A percentile compares a stretch with the other conserved stretches of the same genome.
Conservation (phyloP, 2,113 vertebrate genomes). For the Poeciliopsis occidentalis region DNA sequence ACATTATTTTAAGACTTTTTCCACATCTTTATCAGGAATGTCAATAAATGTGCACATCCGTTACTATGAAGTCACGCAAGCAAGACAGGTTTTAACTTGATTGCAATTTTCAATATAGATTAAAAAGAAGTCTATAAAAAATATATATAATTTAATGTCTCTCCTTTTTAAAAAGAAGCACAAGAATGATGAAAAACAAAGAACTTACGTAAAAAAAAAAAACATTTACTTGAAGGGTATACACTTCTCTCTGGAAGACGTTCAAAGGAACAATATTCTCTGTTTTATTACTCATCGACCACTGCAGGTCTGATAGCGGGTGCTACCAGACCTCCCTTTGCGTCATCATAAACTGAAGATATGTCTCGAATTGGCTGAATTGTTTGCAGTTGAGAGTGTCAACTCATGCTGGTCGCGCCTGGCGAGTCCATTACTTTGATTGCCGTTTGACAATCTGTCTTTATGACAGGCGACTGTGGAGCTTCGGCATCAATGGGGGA, state of each 20-base stretch:
- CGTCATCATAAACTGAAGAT: constrained; percentile 64
- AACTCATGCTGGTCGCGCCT: constrained; percentile 49
- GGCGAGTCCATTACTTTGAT: constrained; percentile 76
- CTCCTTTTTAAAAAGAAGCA: neutral
- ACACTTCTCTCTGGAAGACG: constrained; percentile 14
- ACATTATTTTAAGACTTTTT: neutral
- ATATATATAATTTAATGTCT: neutral
- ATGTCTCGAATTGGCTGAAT: constrained; percentile 41
- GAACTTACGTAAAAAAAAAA: constrained; percentile 10
- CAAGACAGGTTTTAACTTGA: constrained; percentile 3
- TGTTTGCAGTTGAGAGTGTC: constrained; percentile 61
- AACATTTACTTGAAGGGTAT: constrained; percentile 36
- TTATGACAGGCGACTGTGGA: constrained; percentile 75
- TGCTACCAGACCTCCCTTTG: constrained; percentile 27
- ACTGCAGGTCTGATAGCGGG: constrained; percentile 33
- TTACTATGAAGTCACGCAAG: neutral
- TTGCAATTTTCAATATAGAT: neutral
- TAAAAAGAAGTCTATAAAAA: neutral
- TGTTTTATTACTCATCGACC: constrained; percentile 55
- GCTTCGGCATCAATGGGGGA: constrained; percentile 71
- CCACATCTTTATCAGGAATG: neutral
- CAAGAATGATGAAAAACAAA: constrained; percentile 12
- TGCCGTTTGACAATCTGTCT: constrained; percentile 79
- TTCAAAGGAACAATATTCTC: constrained; percentile 37
- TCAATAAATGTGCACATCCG: neutral